phyloP scores from a whole-genome alignment of 2,797 vertebrate species.

The Macrochelys suwanniensis region DNA sequence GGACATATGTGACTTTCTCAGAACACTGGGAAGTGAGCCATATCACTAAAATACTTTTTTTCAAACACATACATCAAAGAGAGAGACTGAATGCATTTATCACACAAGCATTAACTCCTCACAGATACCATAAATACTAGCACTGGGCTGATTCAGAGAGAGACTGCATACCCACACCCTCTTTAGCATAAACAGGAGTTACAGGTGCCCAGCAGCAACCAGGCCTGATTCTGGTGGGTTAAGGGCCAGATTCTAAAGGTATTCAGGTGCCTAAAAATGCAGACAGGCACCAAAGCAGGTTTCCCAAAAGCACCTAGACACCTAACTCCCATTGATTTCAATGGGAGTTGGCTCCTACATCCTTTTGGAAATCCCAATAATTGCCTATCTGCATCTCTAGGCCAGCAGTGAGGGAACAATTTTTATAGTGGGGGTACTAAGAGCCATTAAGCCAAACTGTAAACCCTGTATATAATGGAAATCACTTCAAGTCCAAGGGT shows the following conservation, averaged over 20 bases:
- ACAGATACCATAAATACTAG: background rate
- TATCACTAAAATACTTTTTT: slow-evolving; percentile 51
- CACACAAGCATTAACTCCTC: slow-evolving; percentile 19
- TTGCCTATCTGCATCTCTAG: background rate
- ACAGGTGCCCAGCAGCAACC: background rate
- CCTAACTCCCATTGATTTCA: background rate
- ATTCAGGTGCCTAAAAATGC: background rate
- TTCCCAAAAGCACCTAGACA: background rate
- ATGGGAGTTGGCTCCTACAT: background rate
- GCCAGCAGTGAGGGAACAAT: too few species aligned
- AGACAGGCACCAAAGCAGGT: background rate
- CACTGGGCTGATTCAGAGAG: background rate
- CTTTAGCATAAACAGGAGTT: background rate
- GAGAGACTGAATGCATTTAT: slow-evolving; percentile 8
- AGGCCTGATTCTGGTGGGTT: background rate
- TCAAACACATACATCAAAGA: slow-evolving; percentile 1
- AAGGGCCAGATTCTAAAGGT: background rate
- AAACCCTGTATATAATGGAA: too few species aligned
- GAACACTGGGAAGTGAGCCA: slow-evolving; percentile 58
- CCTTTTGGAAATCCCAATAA: background rate
- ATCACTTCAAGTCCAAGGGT: too few species aligned
- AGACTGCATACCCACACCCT: background rate
- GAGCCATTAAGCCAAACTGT: too few species aligned
- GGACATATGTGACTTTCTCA: slow-evolving; percentile 55
- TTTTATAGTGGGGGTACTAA: too few species aligned